Base-by-base conservation (phyloP, 2,888 invertebrate species). In the Aplocera efformata region DNA sequence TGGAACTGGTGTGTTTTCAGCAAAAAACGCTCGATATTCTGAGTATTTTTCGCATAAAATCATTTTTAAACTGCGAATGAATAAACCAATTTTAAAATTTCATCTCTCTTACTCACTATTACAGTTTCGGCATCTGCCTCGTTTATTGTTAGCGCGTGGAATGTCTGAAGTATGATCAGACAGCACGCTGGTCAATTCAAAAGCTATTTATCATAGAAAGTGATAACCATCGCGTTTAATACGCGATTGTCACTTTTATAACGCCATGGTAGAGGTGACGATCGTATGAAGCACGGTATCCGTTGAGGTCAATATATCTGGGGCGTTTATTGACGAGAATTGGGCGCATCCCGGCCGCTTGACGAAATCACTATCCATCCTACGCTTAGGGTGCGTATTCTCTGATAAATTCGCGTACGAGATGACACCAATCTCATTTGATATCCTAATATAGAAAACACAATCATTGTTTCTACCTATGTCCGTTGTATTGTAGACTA, bases 291-390 rank as follows among this genome's bases (percentile, higher is more conserved):
- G 56, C 60, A 51, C 54, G 53, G 58, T 53, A 62, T 65, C 60
- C 53, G 63, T 60, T 67, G 67, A 73, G 72, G 72, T 75, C 77
- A 77, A 81, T 80, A 78, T 65, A 76, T 73, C 68, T 79, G 75
- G 79, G 78, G 77, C 76, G 80, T 81, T 85, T 83, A 86, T 84
- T 86, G 81, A 78, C 77, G 79, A 78, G 82, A 86, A 86, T 86
- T 86, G 83, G 84, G 83, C 82, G 83, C 85, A 84, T 86, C 86
- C 86, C 86, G 86, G 83, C 75, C 80, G 80, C 79, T 77, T 73
- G 72, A 71, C 76, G 72, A 78, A 83, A 82, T 82, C 79, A 80
- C 82, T 83, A 80, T 81, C 78, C 80, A 71, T 79, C 79, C 80
- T 81, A 78, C 74, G 68, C 73, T 71, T 66, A 56, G 63, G 13